Base-by-base conservation (phyloP, 2,888 invertebrate species). In the Brachypalpus laphriformis region DNA sequence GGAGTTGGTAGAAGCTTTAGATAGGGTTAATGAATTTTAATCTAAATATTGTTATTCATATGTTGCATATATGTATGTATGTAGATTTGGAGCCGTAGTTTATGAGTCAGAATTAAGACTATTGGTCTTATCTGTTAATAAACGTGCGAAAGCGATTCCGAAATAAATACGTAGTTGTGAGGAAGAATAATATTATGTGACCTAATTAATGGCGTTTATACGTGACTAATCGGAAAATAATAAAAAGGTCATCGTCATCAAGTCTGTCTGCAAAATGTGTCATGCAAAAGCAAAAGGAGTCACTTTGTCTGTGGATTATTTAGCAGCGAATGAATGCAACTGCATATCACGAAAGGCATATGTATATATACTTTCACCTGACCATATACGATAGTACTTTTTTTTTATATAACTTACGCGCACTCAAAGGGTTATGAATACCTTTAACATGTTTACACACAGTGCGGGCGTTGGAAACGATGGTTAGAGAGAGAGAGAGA, bases 1-100 rank as follows among this genome's bases (percentile, higher is more conserved):
- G 54, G 68, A 65, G 34, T 65, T 14, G 37, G 34, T 16, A 25
- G 20, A 1, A 22, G 47, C 28, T 57, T 57, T 9, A 28, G 47
- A 57, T 42, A 18, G 77, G 61, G 77, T 70, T 63, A 77, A 77
- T 77, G 70, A 34, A 70, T 77, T 45, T 42, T 70, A 54, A 63
- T 70, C 77, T 77, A 20, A 8, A 22, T 7, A 14, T 28, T 28
- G 28, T 31, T 20, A 22, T n/a, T n/a, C 37, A 20, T n/a, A 37
- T 3, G 37, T 57, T 18, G 3, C 16, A 9, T 16, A 59, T 59
- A 49, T 28, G 37, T 45, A 49, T 71, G 37, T 18, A 5, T 45
- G n/a, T n/a, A n/a, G n/a, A n/a, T n/a, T 49, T 37, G 9, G n/a
- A 20, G 7, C n/a, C 22, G 20, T 16, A 22, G 0, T 22, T 18